A percentile compares a stretch with the other conserved stretches of the same genome.
phyloP scores from a whole-genome alignment of 2,797 vertebrate genomes.

The Pipistrellus pygmaeus region DNA sequence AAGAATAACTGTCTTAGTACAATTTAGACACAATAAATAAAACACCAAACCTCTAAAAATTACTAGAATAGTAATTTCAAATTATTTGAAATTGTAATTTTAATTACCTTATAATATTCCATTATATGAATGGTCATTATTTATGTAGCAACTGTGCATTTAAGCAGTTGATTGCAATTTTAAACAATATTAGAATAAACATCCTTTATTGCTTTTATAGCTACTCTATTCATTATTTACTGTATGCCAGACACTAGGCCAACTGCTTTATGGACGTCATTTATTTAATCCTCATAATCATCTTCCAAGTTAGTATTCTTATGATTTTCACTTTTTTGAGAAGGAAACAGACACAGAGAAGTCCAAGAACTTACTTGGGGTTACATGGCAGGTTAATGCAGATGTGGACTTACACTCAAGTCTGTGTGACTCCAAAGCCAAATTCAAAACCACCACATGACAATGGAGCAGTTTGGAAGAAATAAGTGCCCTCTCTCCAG shows the following conservation, averaged over 20 bases:
- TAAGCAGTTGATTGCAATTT: neutral
- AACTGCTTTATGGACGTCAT: neutral
- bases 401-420: neutral
- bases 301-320: neutral
- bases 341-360: neutral
- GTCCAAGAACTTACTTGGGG: neutral
- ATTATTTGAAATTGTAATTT: slow-evolving; percentile 10
- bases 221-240: neutral
- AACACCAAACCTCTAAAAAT: neutral
- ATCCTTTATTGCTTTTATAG: neutral
- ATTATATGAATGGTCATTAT: neutral
- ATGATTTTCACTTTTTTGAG: neutral
- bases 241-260: neutral
- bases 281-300: neutral
- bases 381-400: neutral
- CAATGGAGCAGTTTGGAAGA: no score
- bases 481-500: no score
- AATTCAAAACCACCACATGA: neutral
- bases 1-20: neutral
- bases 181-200: neutral
- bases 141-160: neutral
- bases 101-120: neutral
- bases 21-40: slow-evolving; percentile 25
- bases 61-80: neutral
- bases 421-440: neutral